Conservation (phyloP, 2,888 invertebrate species). For the Lymantria dispar region DNA sequence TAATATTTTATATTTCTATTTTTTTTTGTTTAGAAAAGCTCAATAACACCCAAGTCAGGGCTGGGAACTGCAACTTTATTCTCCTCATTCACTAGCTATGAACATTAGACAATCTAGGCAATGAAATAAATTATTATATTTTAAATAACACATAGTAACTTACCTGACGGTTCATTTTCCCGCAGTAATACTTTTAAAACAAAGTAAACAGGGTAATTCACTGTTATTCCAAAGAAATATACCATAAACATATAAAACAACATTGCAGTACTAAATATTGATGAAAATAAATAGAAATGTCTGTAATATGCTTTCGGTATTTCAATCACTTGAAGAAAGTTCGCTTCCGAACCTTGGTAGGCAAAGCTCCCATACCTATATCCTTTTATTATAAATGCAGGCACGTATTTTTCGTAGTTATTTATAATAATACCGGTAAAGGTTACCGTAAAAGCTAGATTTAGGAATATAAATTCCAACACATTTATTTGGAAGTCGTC, state of each 20-base stretch:
- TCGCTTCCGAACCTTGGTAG: slow-evolving; percentile 75
- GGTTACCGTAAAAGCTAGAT: slow-evolving; percentile 68
- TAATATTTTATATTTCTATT: too few relatives aligned
- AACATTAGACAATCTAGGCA: too few relatives aligned
- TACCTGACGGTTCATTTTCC: slow-evolving; percentile 77
- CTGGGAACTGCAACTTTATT: too few relatives aligned
- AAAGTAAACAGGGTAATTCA: slow-evolving; percentile 72
- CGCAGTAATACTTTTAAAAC: slow-evolving; percentile 74
- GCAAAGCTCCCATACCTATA: slow-evolving; percentile 90
- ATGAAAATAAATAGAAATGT: slow-evolving; percentile 90
- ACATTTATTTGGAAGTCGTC: slow-evolving; percentile 52
- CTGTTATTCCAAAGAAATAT: slow-evolving; percentile 70
- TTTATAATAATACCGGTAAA: slow-evolving; percentile 84
- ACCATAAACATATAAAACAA: slow-evolving; percentile 73
- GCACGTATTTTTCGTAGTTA: slow-evolving; percentile 85
- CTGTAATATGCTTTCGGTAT: slow-evolving; percentile 91
- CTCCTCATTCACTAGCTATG: too few relatives aligned
- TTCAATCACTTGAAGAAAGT: slow-evolving; percentile 78
- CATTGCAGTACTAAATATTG: slow-evolving; percentile 76
- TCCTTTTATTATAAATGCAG: slow-evolving; percentile 84
- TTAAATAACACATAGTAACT: slow-evolving; percentile 22
- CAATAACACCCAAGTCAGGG: too few relatives aligned
- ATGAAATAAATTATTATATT: neutral
- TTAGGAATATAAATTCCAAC: slow-evolving; percentile 68
- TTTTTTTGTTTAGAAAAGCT: too few relatives aligned